Percentiles rank a stretch among this genome's conserved stretches.
Conservation (phyloP, 2,113 vertebrate species). For the Myrmecophaga tridactyla region DNA sequence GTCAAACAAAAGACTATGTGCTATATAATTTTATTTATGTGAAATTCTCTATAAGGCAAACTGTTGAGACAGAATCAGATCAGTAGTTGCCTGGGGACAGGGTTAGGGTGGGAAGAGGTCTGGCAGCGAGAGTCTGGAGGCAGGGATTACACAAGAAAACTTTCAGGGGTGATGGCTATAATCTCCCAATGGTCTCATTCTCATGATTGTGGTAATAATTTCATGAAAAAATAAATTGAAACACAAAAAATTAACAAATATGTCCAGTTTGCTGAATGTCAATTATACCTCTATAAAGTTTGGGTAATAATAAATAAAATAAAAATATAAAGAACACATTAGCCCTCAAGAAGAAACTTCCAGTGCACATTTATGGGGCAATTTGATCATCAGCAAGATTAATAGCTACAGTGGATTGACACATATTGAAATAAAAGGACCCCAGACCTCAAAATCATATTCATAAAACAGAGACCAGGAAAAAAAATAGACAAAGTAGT, state of each 20-base stretch:
- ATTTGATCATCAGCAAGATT: not conserved
- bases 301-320: not conserved
- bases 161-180: not conserved
- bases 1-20: not conserved
- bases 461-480: not conserved
- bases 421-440: not conserved
- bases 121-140: not conserved
- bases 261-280: not conserved
- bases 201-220: not conserved
- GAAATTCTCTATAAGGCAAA: not conserved
- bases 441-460: not conserved
- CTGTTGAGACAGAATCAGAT: not conserved
- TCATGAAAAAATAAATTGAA: not conserved
- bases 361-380: not conserved
- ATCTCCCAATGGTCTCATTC: not conserved
- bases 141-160: not conserved
- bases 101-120: fast-evolving
- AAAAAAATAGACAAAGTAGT: not conserved
- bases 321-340: not conserved
- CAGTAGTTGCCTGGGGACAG: not conserved
- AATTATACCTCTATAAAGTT: not conserved
- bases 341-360: not conserved
- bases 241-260: not conserved
- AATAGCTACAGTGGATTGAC: not conserved
- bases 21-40: not conserved